Base-by-base conservation (phyloP, 2,797 vertebrate genomes). In the Mus minutoides region DNA sequence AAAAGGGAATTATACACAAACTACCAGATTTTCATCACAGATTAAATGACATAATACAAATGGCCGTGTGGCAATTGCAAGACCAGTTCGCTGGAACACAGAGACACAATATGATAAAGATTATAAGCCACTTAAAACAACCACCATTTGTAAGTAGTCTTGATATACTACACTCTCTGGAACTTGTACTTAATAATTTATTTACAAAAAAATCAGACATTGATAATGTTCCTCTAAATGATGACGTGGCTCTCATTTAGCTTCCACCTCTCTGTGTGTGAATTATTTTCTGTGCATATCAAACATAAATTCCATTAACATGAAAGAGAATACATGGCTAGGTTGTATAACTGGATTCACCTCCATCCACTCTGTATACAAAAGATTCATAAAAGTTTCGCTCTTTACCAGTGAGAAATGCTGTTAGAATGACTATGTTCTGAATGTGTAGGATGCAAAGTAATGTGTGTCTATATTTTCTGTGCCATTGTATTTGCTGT, bases 401-500 rank as follows among this genome's bases (percentile, higher is more conserved):
- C 37, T 91, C 49, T 75, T 95, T 62, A 46, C 67, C n/a, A 69
- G 64, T 88, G 67, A 88, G 91, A 90, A 87, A 91, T 11, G 21
- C 77, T 56, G 73, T 67, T 58, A 37, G 64, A 91, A 75, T 16
- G 79, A 94, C 16, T 52, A 93, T 88, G 78, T 89, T 96, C 86
- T 43, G 95, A 89, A 9, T 92, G 46, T 87, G 67, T 95, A 82
- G 87, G 79, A 91, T 78, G 56, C 64, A 94, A 93, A 97, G 85
- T 93, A 89, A 95, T 58, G 19, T 92, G 60, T 4, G 21, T 94
- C 79, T 92, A 80, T 67, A 88, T 97, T 96, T 97, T 97, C 96
- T 96, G 88, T 84, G 54, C 83, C 86, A 92, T 94, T 94, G 78
- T 83, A 54, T 94, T 88, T 95, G 91, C 76, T 92, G 37, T 95